Evolutionary conservation across 1,140 invertebrate genomes (phyloP).

Genomic region (Drosophila carrolli): DNA sequence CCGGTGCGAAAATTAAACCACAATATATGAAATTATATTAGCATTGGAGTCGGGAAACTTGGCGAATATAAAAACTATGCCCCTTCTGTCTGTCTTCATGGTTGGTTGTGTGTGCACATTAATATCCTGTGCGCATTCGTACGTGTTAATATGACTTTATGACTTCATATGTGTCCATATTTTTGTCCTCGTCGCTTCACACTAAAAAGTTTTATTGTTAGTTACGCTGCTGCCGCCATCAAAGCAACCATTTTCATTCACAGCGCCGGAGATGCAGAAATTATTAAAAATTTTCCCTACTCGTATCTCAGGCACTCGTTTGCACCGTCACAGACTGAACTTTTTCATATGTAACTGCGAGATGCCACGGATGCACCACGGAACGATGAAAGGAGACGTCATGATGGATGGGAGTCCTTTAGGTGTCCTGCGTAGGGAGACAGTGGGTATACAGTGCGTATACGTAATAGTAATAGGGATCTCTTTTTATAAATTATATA

Average conservation of each 20-base stretch:
- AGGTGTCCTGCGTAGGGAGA: conserved; percentile 7
- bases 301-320: conserved; percentile 49
- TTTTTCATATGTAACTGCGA: conserved; percentile 59
- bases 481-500: background rate
- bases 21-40: conserved; percentile 82
- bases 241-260: conserved; percentile 83
- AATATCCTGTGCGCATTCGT: conserved; percentile 83
- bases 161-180: conserved; percentile 83
- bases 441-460: conserved; percentile 3
- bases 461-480: background rate
- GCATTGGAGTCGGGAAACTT: conserved; percentile 61
- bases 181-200: conserved; percentile 76
- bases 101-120: conserved; percentile 56
- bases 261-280: conserved; percentile 79
- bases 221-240: conserved; percentile 67
- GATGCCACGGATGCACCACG: conserved; percentile 20
- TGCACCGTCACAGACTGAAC: conserved; percentile 48
- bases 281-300: conserved; percentile 77
- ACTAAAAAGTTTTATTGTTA: conserved; percentile 82
- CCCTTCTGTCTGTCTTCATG: conserved; percentile 17
- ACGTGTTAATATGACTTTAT: conserved; percentile 84
- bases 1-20: conserved; percentile 67
- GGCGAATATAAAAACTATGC: conserved; percentile 57
- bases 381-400: background rate
- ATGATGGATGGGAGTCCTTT: conserved; percentile 42